Evolutionary conservation across 1,140 invertebrate genomes (phyloP).

Genomic region (Nasonia vitripennis): DNA sequence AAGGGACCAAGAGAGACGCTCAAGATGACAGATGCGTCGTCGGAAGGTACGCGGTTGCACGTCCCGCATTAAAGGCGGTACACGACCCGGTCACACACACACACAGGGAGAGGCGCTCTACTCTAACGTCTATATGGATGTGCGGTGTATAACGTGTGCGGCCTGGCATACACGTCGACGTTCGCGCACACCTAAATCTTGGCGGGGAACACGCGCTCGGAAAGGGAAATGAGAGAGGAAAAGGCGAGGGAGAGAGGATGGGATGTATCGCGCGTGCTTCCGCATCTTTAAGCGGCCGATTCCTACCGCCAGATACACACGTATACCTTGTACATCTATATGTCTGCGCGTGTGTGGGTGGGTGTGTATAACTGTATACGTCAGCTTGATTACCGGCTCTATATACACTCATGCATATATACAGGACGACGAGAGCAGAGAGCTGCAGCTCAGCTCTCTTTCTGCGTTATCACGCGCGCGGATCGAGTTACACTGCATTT

Average conservation of each 20-base stretch:
- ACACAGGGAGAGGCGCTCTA: neutral
- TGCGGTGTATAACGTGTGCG: neutral
- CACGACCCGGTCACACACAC: constrained; percentile 16
- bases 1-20: neutral
- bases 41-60: constrained; percentile 12
- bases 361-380: neutral
- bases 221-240: constrained; percentile 53
- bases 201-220: constrained; percentile 21
- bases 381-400: neutral
- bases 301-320: neutral
- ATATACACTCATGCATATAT: neutral
- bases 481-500: constrained; percentile 44
- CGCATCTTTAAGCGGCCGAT: constrained; percentile 60
- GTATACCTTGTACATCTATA: neutral
- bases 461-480: constrained; percentile 12
- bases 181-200: constrained; percentile 43
- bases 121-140: neutral
- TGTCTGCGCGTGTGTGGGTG: neutral
- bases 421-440: neutral
- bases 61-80: constrained; percentile 28
- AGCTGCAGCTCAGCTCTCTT: neutral
- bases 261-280: constrained; percentile 61
- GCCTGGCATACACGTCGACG: neutral
- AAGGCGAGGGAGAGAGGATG: constrained; percentile 45
- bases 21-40: neutral